Evolutionary conservation across 1,140 invertebrate genomes (phyloP).

Genomic region (Papilio helenus): DNA sequence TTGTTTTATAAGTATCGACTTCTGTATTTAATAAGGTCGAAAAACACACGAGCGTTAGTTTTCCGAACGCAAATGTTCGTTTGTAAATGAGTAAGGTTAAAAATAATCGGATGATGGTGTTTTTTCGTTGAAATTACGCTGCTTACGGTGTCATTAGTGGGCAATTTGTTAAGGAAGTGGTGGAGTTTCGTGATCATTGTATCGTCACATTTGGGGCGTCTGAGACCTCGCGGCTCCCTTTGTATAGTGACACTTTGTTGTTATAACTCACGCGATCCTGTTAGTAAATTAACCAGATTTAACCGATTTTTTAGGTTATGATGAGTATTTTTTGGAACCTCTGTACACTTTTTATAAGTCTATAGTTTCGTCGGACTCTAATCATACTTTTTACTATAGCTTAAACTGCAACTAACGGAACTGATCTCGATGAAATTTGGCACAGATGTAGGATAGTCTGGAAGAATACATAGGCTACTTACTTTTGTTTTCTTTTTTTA

Average conservation of each 20-base stretch:
- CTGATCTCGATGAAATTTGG: no score
- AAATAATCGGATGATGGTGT: constrained; percentile 42
- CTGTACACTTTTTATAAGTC: no score
- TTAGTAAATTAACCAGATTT: constrained; percentile 17
- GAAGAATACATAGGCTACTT: no score
- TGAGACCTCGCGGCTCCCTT: constrained; percentile 8
- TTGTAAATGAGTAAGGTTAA: constrained; percentile 39
- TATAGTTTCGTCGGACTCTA: no score
- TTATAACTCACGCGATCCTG: constrained; percentile 35
- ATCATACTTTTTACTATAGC: no score
- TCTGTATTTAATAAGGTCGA: neutral
- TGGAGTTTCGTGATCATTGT: constrained; percentile 49
- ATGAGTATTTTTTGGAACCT: no score
- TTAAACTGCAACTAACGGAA: no score
- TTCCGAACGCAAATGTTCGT: neutral
- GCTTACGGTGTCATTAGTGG: constrained; percentile 42
- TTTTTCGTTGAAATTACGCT: constrained; percentile 42
- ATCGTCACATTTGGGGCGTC: constrained; percentile 36
- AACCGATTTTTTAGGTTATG: neutral
- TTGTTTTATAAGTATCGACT: neutral
- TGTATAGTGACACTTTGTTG: constrained; percentile 28
- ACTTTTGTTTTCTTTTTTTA: no score
- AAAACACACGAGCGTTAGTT: neutral
- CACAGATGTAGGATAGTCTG: no score
- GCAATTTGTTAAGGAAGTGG: constrained; percentile 46